Base-by-base conservation (phyloP, 2,113 vertebrate genomes). In the Caracal caracal region DNA sequence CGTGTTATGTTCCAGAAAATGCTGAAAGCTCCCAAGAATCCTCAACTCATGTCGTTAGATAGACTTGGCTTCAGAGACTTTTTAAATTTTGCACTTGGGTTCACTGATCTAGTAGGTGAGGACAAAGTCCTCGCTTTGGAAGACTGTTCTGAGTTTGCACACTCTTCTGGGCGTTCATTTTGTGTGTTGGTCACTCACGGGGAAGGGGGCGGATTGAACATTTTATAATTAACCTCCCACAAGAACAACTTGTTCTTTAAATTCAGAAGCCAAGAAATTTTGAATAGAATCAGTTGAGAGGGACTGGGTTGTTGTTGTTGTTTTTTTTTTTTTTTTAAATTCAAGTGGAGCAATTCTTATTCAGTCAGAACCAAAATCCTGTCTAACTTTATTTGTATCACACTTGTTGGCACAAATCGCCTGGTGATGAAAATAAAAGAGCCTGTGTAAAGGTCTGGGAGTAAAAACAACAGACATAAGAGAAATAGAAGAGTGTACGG, bases 381-480 rank as follows among this genome's bases (percentile, higher is more conserved):
- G 95, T 97, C 97, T 98, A 73, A 97, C 97, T 97, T 96, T 97
- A 97, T 98, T 98, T 98, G 84, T 90, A 97, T 98, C 96, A 98
- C 90, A 97, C 47, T 96, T 0, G 6, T 96, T 97, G 97, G 97
- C 96, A 95, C 71, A 87, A 56, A 96, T 35, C 2, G 59, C 90
- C 83, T 92, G 56, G 85, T 88, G 93, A 82, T 91, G 95, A 88
- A 95, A 98, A 98, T 87, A 95, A 97, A 97, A 94, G 95, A 15
- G 94, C 71, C 94, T 95, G 97, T 98, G 96, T 98, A 43, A 66
- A 95, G 93, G 70, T 88, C 92, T 96, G 94, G 83, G 94, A 95
- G 96, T 78, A 92, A 97, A 97, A 97, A 96, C 95, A 97, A 59
- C 65, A 68, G 65, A 65, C 37, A 10, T 0, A 51, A 85, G 95